These are phyloP conservation scores for Stenotaenia linearis DNA, from an alignment of 2,888 invertebrate genomes.

Conservation along the genomic window DNA sequence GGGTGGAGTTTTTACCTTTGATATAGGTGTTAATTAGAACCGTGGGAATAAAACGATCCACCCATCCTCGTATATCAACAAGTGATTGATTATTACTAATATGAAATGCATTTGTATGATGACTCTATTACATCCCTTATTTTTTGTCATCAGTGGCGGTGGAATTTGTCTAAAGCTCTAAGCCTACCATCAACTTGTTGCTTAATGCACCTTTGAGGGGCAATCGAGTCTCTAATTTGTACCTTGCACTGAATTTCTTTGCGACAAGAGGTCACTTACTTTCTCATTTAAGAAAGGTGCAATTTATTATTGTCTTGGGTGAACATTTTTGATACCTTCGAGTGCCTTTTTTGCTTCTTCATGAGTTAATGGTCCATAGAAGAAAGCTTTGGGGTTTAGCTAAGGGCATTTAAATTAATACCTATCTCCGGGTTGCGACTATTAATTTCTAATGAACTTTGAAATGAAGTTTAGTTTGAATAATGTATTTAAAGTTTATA, in stretches of 20 bases:
- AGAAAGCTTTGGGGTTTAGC: neutral
- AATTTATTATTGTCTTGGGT: conserved; percentile 20
- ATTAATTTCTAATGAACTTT: neutral
- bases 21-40: neutral
- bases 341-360: neutral
- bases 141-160: neutral
- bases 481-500: neutral
- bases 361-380: neutral
- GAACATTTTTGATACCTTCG: conserved; percentile 12
- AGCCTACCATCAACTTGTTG: neutral
- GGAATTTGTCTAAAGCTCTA: neutral
- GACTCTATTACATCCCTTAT: neutral
- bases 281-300: conserved; percentile 13
- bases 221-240: neutral
- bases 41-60: neutral
- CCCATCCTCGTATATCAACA: neutral
- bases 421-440: neutral
- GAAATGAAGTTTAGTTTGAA: neutral
- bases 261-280: conserved; percentile 24
- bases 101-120: neutral
- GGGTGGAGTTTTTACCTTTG: neutral
- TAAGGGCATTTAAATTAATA: neutral
- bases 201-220: neutral
- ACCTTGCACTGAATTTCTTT: neutral
- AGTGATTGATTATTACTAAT: neutral